phyloP scores from a whole-genome alignment of 2,797 vertebrate genomes.

The Bucorvus abyssinicus region DNA sequence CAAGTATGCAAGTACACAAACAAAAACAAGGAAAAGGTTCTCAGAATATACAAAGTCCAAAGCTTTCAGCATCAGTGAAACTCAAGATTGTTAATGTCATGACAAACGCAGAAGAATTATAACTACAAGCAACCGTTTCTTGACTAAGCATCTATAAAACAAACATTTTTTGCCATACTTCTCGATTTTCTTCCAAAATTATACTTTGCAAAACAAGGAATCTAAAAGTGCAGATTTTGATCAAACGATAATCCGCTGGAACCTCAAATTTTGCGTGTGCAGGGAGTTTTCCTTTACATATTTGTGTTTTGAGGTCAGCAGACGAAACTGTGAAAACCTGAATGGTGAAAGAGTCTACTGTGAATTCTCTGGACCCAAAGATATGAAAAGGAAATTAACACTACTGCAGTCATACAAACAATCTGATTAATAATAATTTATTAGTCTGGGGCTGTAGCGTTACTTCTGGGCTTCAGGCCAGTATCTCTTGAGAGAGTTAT shows the following conservation, averaged over 20 bases:
- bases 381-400: not conserved
- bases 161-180: accelerated
- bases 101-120: not conserved
- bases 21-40: not conserved
- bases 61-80: not conserved
- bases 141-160: not conserved
- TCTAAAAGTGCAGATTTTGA: not conserved
- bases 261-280: not conserved
- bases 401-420: not conserved
- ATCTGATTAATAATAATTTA: not conserved
- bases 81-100: not conserved
- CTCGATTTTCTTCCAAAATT: not conserved
- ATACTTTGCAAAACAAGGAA: not conserved
- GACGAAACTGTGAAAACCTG: not conserved
- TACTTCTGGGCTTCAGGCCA: not conserved
- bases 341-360: not conserved
- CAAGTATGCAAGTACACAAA: not conserved
- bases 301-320: not conserved
- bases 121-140: not conserved
- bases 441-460: not conserved
- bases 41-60: not conserved
- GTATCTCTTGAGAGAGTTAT: not conserved
- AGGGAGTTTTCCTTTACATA: accelerated
- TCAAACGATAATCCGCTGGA: not conserved
- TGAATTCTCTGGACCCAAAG: not conserved